phyloP scores from a whole-genome alignment of 2,888 invertebrate genomes.

The Amaurobius ferox region DNA sequence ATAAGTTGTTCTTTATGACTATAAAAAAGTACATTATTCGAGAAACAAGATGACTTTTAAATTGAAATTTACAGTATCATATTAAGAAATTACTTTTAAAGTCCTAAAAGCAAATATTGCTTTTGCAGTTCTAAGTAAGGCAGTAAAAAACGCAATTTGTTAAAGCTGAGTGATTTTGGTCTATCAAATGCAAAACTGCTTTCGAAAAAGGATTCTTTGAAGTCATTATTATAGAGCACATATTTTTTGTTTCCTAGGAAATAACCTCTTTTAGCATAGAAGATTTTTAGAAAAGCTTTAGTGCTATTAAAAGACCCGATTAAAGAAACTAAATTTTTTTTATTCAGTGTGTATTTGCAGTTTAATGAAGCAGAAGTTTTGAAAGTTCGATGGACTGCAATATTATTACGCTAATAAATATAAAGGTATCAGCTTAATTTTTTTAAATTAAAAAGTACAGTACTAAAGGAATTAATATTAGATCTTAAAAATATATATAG shows the following conservation, averaged over 20 bases:
- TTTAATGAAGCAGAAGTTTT: too few species aligned
- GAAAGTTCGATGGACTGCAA: too few species aligned
- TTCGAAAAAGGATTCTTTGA: background rate
- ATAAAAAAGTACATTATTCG: background rate
- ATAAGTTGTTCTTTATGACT: too few species aligned
- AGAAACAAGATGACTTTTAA: background rate
- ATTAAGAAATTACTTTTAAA: slow-evolving; percentile 5
- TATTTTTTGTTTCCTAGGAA: background rate
- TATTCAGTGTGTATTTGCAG: too few species aligned
- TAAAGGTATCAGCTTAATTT: too few species aligned
- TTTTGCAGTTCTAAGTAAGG: background rate
- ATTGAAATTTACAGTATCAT: background rate
- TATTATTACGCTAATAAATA: too few species aligned
- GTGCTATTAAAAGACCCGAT: background rate
- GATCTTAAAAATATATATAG: too few species aligned
- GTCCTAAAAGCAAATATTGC: background rate
- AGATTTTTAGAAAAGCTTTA: background rate
- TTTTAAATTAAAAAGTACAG: too few species aligned
- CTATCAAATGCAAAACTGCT: background rate
- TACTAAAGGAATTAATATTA: too few species aligned
- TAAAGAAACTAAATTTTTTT: too few species aligned
- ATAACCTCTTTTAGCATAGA: background rate
- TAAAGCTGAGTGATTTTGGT: slow-evolving; percentile 5
- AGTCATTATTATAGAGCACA: background rate
- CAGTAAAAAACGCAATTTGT: background rate